phyloP scores from a whole-genome alignment of 1,140 invertebrate genomes.

The Drosophila micromelanica region DNA sequence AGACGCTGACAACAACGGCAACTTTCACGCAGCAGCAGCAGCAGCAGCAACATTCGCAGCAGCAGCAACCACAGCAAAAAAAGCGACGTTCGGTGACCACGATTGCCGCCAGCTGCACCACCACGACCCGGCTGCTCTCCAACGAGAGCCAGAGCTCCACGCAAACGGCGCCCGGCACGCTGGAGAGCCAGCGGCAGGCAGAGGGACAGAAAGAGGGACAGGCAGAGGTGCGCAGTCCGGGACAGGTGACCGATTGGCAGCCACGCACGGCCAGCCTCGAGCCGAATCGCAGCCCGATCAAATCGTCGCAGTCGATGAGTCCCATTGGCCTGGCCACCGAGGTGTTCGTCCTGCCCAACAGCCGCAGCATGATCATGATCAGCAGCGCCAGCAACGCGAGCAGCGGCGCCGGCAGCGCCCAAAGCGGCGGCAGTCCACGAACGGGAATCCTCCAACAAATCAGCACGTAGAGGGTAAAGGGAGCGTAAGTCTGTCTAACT shows the following conservation, averaged over 20 bases:
- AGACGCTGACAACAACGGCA: conserved; percentile 61
- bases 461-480: conserved; percentile 53
- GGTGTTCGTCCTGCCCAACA: conserved; percentile 76
- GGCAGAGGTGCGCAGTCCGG: background rate
- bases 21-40: conserved; percentile 17
- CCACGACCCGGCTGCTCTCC: conserved; percentile 60
- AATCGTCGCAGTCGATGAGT: conserved; percentile 80
- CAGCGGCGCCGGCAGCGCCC: background rate
- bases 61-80: conserved; percentile 24
- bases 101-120: conserved; percentile 42
- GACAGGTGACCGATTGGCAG: conserved; percentile 54
- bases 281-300: conserved; percentile 75
- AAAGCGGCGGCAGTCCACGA: conserved; percentile 46
- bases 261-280: conserved; percentile 54
- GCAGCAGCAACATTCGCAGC: conserved; percentile 27
- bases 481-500: background rate
- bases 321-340: conserved; percentile 74
- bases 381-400: conserved; percentile 50
- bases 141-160: conserved; percentile 70
- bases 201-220: background rate
- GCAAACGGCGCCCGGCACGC: conserved; percentile 63
- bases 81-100: conserved; percentile 45
- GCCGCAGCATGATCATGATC: conserved; percentile 80
- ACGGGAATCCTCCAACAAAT: conserved; percentile 62
- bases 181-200: conserved; percentile 47